These are phyloP conservation scores for Ophion ventricosus DNA, from an alignment of 2,888 invertebrate genomes.

Conservation along the genomic window DNA sequence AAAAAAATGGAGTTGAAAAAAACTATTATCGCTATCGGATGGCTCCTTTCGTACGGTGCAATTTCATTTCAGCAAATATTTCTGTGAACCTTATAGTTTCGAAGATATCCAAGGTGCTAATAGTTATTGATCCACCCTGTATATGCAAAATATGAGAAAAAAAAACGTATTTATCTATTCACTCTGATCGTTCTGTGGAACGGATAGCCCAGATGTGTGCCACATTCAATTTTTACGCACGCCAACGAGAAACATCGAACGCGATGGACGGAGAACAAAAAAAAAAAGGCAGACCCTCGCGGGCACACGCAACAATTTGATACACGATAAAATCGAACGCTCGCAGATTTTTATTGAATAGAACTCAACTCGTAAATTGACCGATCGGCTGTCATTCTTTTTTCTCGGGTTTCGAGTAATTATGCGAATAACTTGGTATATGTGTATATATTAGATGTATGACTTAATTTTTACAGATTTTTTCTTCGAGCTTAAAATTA, in stretches of 20 bases:
- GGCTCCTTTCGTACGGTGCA: too few species aligned
- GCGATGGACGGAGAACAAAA: too few species aligned
- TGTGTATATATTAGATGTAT: too few species aligned
- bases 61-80: too few species aligned
- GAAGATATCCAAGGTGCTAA: too few species aligned
- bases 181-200: constrained; percentile 12
- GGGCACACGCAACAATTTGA: not conserved
- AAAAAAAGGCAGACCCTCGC: constrained; percentile 24
- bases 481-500: too few species aligned
- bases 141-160: not conserved
- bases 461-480: too few species aligned
- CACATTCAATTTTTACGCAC: constrained; percentile 55
- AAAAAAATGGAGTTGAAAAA: too few species aligned
- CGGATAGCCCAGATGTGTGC: constrained; percentile 15
- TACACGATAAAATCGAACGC: constrained; percentile 12
- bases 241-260: constrained; percentile 26
- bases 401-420: not conserved
- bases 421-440: not conserved
- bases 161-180: constrained; percentile 44
- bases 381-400: not conserved
- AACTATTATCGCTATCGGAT: too few species aligned
- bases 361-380: constrained; percentile 26
- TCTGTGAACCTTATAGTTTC: too few species aligned
- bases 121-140: too few species aligned
- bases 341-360: constrained; percentile 46